phyloP scores from a whole-genome alignment of 2,113 vertebrate genomes.

The Uria aalge region DNA sequence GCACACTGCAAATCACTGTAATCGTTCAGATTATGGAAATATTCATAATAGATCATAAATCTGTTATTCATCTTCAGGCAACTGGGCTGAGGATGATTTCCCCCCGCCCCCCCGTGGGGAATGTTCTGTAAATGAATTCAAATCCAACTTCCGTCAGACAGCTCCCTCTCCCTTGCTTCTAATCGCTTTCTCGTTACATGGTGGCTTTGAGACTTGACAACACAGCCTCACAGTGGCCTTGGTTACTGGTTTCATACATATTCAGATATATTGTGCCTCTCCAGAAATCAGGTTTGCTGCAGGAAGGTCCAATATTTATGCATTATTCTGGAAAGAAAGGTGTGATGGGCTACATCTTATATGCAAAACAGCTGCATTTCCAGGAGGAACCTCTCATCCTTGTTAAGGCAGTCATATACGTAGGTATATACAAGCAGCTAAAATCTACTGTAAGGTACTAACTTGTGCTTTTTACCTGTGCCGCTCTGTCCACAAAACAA shows the following conservation, averaged over 20 bases:
- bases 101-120: not conserved
- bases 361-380: not conserved
- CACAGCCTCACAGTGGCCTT: constrained; percentile 31
- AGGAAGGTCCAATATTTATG: not conserved
- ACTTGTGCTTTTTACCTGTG: not conserved
- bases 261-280: not conserved
- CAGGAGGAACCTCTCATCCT: not conserved
- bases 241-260: constrained; percentile 53
- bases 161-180: constrained; percentile 29
- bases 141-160: constrained; percentile 32
- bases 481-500: not conserved
- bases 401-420: accelerated
- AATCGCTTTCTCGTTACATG: constrained; percentile 6
- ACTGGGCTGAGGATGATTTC: not conserved
- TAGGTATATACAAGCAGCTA: not conserved
- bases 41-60: constrained; percentile 37
- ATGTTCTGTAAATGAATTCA: constrained; percentile 52
- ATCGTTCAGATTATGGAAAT: constrained; percentile 43
- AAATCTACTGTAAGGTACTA: not conserved
- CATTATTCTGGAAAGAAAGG: not conserved
- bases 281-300: not conserved
- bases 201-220: constrained; percentile 42
- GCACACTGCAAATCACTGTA: constrained; percentile 2
- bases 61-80: constrained; percentile 42
- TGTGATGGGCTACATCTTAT: not conserved